Base-by-base conservation (phyloP, 2,797 vertebrate species). In the Apogon hyalosoma region DNA sequence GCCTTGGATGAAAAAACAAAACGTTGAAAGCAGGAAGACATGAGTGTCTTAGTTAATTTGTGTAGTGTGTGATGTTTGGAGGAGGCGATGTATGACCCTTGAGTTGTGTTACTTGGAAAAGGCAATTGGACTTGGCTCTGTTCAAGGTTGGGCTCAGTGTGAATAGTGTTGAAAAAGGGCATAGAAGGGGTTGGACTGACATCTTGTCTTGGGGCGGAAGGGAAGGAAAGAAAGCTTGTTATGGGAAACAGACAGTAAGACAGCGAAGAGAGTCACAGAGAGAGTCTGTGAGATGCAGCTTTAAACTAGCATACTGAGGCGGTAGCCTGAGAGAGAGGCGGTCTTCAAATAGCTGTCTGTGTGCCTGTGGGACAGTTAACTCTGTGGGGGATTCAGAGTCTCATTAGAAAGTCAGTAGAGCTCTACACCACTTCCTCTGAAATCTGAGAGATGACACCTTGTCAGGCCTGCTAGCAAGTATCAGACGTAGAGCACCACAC, bases 381-480 rank as follows among this genome's bases (percentile, higher is more conserved):
- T 73, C 73, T 39, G 24, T 48, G 55, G 65, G 21, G 51, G 47
- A 65, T 67, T 73, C 60, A 55, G 68, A 57, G 63, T 80, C 79
- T 91, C 73, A 86, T 88, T 86, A 82, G 73, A 82, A 79, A 83
- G 81, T 77, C 72, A 63, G 54, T 56, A 38, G 62, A 80, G 60
- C 66, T 79, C 69, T 33, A 48, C 73, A 48, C 28, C 58, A 70
- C 63, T 28, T 64, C 69, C 51, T 74, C 38, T 75, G 42, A 79
- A 80, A 69, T 51, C 39, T 16, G 6, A 19, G 54, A 74, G 41
- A 72, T 70, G 77, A 83, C 65, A 63, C 50, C 65, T 79, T 77
- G 58, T 74, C 66, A 43, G 61, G 45, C 52, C 69, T 69, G 14
- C 16, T 53, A 47, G 70, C 56, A 47, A 57, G 14, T 31, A 31